Evolutionary conservation across 2,113 vertebrate genomes (phyloP).

Genomic region (Meriones unguiculatus): DNA sequence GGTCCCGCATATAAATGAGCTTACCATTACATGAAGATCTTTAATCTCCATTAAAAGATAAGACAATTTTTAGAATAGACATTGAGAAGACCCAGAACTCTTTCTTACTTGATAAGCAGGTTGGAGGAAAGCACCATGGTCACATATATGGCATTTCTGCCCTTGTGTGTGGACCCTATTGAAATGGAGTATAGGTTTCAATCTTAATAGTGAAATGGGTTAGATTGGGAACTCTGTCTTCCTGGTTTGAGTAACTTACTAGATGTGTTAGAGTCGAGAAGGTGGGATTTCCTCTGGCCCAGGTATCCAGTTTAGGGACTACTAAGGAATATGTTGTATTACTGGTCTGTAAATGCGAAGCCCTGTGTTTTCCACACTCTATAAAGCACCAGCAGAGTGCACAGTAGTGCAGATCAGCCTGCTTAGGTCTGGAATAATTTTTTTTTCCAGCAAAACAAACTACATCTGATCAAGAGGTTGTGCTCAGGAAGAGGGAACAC

Average conservation of each 20-base stretch:
- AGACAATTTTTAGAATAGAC: conserved; percentile 61
- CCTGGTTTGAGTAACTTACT: not conserved
- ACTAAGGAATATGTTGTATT: not conserved
- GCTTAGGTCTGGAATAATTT: not conserved
- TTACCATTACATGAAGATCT: too few species aligned
- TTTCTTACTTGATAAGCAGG: conserved; percentile 25
- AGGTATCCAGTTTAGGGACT: not conserved
- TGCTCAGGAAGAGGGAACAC: not conserved
- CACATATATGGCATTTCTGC: not conserved
- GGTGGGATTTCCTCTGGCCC: not conserved
- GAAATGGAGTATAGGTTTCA: not conserved
- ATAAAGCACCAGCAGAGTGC: not conserved
- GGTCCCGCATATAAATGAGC: too few species aligned
- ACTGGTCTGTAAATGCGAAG: not conserved
- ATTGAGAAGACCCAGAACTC: not conserved
- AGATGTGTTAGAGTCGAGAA: not conserved
- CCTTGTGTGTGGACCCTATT: not conserved
- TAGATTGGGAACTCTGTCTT: not conserved
- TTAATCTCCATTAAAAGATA: conserved; percentile 50
- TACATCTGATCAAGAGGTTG: not conserved
- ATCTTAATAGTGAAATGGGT: not conserved
- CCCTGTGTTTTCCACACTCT: not conserved
- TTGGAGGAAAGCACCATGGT: not conserved
- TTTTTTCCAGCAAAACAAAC: not conserved
- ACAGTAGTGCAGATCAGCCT: not conserved